A percentile compares a stretch with the other conserved stretches of the same genome.
These are phyloP conservation scores for Himalopsyche anomala DNA, from an alignment of 2,888 invertebrate species.

Conservation along the genomic window DNA sequence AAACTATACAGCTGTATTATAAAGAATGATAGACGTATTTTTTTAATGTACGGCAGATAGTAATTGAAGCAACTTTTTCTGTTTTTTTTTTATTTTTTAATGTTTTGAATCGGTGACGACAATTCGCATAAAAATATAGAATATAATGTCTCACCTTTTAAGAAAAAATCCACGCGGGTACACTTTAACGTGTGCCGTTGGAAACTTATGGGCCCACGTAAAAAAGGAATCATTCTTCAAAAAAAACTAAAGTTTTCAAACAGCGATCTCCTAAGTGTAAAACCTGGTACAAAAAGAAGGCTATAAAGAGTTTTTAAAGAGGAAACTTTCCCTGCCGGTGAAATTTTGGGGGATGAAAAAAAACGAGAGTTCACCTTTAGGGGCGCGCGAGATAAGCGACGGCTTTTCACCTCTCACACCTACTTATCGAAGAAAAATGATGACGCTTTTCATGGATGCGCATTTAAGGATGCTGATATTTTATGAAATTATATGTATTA, in stretches of 20 bases:
- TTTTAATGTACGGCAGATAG: no score
- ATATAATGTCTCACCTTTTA: neutral
- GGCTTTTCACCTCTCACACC: conserved; percentile 4
- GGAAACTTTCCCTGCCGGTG: conserved; percentile 64
- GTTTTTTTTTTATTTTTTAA: no score
- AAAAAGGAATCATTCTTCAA: conserved; percentile 46
- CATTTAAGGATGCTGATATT: neutral
- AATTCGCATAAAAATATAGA: neutral
- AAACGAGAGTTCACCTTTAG: conserved; percentile 62
- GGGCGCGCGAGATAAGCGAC: conserved; percentile 39
- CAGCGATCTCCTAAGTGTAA: conserved; percentile 63
- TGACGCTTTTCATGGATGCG: neutral
- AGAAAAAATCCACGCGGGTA: conserved; percentile 12
- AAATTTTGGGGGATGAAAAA: conserved; percentile 55
- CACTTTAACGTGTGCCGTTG: conserved; percentile 9
- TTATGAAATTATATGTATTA: no score
- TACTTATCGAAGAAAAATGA: conserved; percentile 29
- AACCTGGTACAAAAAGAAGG: conserved; percentile 65
- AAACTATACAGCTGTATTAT: no score
- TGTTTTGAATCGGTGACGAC: no score
- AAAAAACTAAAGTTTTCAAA: conserved; percentile 56
- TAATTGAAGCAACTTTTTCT: no score
- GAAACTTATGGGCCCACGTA: neutral
- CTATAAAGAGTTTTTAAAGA: conserved; percentile 66
- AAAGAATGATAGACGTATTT: no score